Base-by-base conservation (phyloP, 2,113 vertebrate species). In the Nanger granti region DNA sequence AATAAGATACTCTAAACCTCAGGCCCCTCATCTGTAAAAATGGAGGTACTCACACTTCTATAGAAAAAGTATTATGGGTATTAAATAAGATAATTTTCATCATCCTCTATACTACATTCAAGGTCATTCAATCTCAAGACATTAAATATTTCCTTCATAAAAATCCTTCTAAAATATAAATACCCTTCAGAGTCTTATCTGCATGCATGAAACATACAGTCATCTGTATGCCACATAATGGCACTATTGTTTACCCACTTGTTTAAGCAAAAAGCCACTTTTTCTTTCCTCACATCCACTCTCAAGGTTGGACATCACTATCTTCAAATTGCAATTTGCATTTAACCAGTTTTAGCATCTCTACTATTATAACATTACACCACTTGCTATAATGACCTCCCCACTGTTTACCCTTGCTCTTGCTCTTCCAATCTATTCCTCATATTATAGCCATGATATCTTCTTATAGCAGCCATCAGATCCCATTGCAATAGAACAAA, bases 1-100 rank as follows among this genome's bases (percentile, higher is more conserved):
- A 87, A 79, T 95, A 94, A 85, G 55, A 28, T 11, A 69, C 29
- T 52, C 79, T 94, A 97, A 92, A 87, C 34, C 18, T 89, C 57
- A 87, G 34, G 6, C 84, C 26, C 8, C 24, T 85, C 37, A 87
- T 47, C 64, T 91, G 15, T 80, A 69, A 87, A 95, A 93, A 47
- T 83, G 20, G 80, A 88, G 24, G 44, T 96, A 80, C 59, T 84
- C 34, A 93, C 57, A 18, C 8, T 37, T 85, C 52, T 7, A 87
- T 14, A 52, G n/a, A 90, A 86, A 95, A 96, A 20, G 4, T 24
- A 41, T 5, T 76, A 28, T 86, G 22, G 0, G 1, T n/a, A 66
- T 55, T 93, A 64, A 87, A 85, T 2, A 92, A 90, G 34, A 73
- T 57, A 93, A 83, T 57, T 64, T 79, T 44, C 82, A 1, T 17